These are phyloP conservation scores for Philantomba maxwellii DNA, from an alignment of 2,113 vertebrate genomes.

Conservation along the genomic window DNA sequence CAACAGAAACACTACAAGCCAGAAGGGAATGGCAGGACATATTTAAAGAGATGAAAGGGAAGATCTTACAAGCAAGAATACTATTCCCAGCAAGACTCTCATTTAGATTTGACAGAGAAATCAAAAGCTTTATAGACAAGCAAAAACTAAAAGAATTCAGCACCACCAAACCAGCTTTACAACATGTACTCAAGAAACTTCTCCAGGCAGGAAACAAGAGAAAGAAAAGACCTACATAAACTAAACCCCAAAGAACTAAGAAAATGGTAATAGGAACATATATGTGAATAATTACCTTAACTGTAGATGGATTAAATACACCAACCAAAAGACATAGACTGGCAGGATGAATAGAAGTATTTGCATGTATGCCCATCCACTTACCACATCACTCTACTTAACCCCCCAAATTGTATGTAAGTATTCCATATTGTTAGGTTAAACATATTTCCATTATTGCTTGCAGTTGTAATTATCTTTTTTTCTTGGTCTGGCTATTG, in stretches of 20 bases:
- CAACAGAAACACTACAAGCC: background rate
- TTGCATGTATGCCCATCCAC: background rate
- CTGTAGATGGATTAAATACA: background rate
- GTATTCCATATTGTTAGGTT: background rate
- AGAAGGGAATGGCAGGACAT: background rate
- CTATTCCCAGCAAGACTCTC: background rate
- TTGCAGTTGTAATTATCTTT: background rate
- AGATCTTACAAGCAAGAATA: background rate
- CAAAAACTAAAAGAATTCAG: background rate
- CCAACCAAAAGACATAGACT: background rate
- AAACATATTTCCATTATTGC: background rate
- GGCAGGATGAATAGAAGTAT: background rate
- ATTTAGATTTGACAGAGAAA: background rate
- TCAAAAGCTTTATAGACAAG: background rate
- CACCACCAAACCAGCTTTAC: background rate
- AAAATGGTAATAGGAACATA: background rate
- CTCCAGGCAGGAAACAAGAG: background rate
- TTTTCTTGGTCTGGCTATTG: background rate
- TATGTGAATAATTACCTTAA: background rate
- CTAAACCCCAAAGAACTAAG: background rate
- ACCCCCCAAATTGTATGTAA: background rate
- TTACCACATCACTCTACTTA: background rate
- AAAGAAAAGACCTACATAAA: background rate
- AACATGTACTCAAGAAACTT: background rate
- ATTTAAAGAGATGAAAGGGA: background rate